Base-by-base conservation (phyloP, 2,888 invertebrate species). In the Parascotia fuliginaria region DNA sequence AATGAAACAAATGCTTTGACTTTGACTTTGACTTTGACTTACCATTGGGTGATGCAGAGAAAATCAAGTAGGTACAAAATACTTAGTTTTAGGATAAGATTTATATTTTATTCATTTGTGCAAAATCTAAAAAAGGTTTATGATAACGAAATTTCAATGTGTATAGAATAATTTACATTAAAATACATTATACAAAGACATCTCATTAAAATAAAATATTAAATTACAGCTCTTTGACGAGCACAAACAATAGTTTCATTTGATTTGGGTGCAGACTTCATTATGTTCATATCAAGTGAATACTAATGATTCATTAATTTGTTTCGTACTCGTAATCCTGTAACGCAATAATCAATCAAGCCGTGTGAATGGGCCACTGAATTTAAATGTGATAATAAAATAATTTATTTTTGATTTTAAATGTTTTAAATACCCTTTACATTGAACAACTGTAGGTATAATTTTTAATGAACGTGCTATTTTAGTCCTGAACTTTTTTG, bases 241-340 rank as follows among this genome's bases (percentile, higher is more conserved):
- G 24, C 14, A 24, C 31, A 45, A 31, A 33, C 39, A 32, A 3
- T n/a, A 31, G 13, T 43, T 43, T 37, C 11, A 37, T 43, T 34
- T 43, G 29, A 37, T 37, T 36, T 28, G 0, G 9, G n/a, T 12
- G 5, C 9, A 24, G 14, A 22, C 14, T 36, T 36, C n/a, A 36
- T 36, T 36, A 36, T 36, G 11, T 19, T 19, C 16, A 34, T 11
- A 13, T 22, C 19, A 19, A 6, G 6, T 5, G 36, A 36, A 36
- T 36, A 19, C 19, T 15, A 19, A 36, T 36, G 31, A n/a, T 24
- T 7, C 7, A 3, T 19, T 12, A 19, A 16, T 32, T 32, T 32
- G 14, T 34, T 16, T 34, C 3, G 16, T 16, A 16, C n/a, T n/a
- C n/a, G 16, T 36, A 19, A 36, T 19, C 11, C 9, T 33, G n/a